Base-by-base conservation (phyloP, 2,888 invertebrate genomes). In the Malthinus flaveolus region DNA sequence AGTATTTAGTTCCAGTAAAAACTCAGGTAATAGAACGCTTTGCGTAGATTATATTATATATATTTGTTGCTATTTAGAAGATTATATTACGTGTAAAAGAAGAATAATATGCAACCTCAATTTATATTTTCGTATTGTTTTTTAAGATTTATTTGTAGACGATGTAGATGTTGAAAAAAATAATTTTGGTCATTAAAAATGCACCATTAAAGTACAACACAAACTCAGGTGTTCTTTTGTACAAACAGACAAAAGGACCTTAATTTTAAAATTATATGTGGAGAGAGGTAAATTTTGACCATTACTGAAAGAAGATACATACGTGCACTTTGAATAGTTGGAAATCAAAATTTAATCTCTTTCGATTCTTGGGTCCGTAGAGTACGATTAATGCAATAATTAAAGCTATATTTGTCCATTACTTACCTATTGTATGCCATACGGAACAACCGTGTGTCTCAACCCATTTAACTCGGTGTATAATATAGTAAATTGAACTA, bases 41-140 rank as follows among this genome's bases (percentile, higher is more conserved):
- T 51, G 59, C 55, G 55, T 62, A 59, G 59, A 59, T 59, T 54
- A 56, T 49, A 45, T 42, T 61, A 56, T 62, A 62, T 59, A 60
- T 62, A 60, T 62, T 57, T 62, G 59, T 62, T 62, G 59, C 59
- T 62, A 62, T 57, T 62, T 56, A 56, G 54, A 60, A 56, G 51
- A 58, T 60, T 62, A 59, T 62, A 58, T 60, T 56, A 55, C 33
- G 57, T 56, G 57, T 61, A 54, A 49, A 56, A 39, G 23, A 23
- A 23, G 23, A 42, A 42, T 42, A 15, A 61, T 53, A 61, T 56
- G 52, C 52, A 61, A 61, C 56, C 49, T 53, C 56, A 52, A 61
- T 61, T 61, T 61, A 61, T 61, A 61, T 61, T 61, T 61, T 61
- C 56, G 56, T 61, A 61, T 61, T 59, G 32, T 15, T 55, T 49